Conservation (phyloP, 2,888 invertebrate genomes). For the Rhingia campestris region DNA sequence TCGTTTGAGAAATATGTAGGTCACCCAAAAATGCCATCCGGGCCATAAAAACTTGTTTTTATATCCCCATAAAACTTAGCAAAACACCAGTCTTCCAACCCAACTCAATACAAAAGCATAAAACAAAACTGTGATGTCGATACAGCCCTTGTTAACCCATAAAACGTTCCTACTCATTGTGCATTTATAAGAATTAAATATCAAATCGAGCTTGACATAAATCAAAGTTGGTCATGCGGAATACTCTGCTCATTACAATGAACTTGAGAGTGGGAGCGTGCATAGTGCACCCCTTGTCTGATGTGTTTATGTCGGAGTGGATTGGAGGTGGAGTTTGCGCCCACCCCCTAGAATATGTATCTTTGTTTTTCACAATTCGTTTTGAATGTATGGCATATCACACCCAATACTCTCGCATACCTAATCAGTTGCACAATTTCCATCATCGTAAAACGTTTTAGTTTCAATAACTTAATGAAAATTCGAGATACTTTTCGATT, state of each 20-base stretch:
- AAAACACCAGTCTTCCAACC: neutral
- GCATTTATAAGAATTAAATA: neutral
- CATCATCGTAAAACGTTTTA: neutral
- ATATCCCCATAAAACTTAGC: too few relatives aligned
- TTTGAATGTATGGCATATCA: constrained; percentile 35
- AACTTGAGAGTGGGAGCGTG: constrained; percentile 25
- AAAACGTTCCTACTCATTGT: neutral
- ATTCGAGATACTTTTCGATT: constrained; percentile 29
- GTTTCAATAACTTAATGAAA: constrained; percentile 10
- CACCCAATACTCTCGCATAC: constrained; percentile 50
- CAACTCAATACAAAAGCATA: neutral
- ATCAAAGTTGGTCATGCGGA: constrained; percentile 54
- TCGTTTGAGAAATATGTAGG: too few relatives aligned
- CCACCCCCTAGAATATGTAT: constrained; percentile 14
- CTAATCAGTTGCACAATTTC: constrained; percentile 17
- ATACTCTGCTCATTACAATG: constrained; percentile 32
- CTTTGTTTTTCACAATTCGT: constrained; percentile 11
- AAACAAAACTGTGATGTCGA: neutral
- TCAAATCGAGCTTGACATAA: constrained; percentile 32
- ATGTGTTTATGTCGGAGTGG: neutral
- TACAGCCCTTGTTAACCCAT: neutral
- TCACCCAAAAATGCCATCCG: too few relatives aligned
- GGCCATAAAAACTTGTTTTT: too few relatives aligned
- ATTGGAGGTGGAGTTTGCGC: neutral
- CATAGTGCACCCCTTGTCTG: neutral